Conservation (phyloP, 1,140 invertebrate species). For the Patella vulgata region DNA sequence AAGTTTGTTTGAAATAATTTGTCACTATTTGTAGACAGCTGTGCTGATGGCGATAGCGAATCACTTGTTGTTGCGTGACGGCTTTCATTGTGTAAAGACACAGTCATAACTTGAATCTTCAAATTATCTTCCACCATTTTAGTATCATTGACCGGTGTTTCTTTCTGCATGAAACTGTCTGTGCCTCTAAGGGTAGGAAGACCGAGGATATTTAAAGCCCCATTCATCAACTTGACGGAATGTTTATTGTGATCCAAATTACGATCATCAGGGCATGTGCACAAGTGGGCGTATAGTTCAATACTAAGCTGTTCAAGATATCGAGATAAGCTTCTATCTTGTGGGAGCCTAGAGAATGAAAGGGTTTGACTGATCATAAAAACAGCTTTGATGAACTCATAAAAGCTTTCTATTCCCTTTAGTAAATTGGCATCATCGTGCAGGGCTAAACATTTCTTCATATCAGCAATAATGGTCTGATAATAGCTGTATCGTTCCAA, state of each 20-base stretch:
- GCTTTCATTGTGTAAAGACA: no score
- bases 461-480: slow-evolving; percentile 13
- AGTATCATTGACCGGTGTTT: no score
- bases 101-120: no score
- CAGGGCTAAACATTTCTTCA: slow-evolving; percentile 14
- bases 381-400: slow-evolving; percentile 18
- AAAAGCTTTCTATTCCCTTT: slow-evolving; percentile 12
- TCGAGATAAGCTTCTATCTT: slow-evolving; percentile 12
- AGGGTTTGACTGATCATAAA: slow-evolving; percentile 22
- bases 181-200: no score
- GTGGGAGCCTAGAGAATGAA: slow-evolving; percentile 6
- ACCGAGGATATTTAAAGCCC: slow-evolving; percentile 6
- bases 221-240: slow-evolving; percentile 4
- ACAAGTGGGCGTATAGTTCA: slow-evolving; percentile 13
- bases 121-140: no score
- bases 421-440: slow-evolving; percentile 11
- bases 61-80: no score
- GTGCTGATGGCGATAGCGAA: no score
- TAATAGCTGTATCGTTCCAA: not conserved
- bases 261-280: not conserved
- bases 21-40: no score
- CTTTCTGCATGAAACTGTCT: no score
- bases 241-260: not conserved
- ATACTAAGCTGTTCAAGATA: slow-evolving; percentile 20
- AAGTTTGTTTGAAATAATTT: no score